Conservation (phyloP, 2,797 vertebrate species). For the Tragelaphus oryx region DNA sequence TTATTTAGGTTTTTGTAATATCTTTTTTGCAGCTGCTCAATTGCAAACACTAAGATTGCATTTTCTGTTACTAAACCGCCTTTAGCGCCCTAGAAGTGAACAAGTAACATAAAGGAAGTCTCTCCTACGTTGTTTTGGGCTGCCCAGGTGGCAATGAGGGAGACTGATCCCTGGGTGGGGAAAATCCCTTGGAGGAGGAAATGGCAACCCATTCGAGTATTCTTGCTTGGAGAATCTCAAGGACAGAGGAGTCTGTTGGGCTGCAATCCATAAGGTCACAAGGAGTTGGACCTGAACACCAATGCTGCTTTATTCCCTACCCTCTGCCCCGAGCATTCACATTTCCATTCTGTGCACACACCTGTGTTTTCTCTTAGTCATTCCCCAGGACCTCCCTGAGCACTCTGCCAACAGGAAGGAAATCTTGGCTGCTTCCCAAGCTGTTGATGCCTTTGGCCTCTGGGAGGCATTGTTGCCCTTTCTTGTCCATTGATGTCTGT, state of each 20-base stretch:
- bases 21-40: not conserved
- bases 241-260: not conserved
- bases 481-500: not conserved
- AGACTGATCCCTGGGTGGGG: not conserved
- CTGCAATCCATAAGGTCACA: not conserved
- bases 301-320: not conserved
- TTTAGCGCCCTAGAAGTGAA: not conserved
- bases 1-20: not conserved
- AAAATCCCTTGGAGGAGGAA: not conserved
- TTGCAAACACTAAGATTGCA: not conserved
- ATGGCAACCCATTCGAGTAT: not conserved
- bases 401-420: not conserved
- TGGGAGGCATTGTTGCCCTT: not conserved
- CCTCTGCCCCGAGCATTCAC: not conserved
- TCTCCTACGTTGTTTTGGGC: not conserved
- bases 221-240: not conserved
- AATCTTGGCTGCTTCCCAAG: not conserved
- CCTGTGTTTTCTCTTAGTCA: not conserved
- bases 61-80: not conserved
- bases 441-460: not conserved
- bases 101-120: not conserved
- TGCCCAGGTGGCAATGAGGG: not conserved
- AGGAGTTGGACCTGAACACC: not conserved
- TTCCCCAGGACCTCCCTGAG: accelerated
- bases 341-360: not conserved